Evolutionary conservation across 2,888 invertebrate species (phyloP).

Genomic region (Emesis castigata): DNA sequence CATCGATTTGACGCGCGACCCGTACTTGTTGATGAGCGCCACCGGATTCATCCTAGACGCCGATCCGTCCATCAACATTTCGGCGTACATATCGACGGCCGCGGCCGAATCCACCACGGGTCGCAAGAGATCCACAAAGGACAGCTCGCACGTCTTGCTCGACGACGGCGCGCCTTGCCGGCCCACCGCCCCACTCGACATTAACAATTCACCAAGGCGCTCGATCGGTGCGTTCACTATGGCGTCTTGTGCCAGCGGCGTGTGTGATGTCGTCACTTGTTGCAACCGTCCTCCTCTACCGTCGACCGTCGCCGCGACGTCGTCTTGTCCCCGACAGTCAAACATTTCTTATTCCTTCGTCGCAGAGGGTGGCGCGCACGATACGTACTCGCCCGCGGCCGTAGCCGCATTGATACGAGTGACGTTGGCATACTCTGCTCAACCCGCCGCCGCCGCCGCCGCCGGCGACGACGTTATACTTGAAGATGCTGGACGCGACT

Average conservation of each 20-base stretch:
- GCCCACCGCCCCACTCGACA: conserved; percentile 4
- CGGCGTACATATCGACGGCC: conserved; percentile 5
- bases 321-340: conserved; percentile 2
- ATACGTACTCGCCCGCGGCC: conserved; percentile 1
- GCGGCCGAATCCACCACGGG: conserved; percentile 1
- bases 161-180: neutral
- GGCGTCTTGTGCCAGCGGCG: conserved; percentile 2
- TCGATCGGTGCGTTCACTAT: conserved; percentile 17
- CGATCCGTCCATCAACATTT: conserved; percentile 13
- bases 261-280: neutral
- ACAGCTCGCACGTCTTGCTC: neutral
- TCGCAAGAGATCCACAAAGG: conserved; percentile 7
- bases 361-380: conserved; percentile 10
- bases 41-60: too few species aligned
- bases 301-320: neutral
- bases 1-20: neutral
- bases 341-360: conserved; percentile 11
- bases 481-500: neutral
- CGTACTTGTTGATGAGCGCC: neutral
- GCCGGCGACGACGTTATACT: neutral
- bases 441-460: neutral
- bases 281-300: neutral
- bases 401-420: neutral
- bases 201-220: conserved; percentile 8
- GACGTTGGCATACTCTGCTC: neutral